Percentiles rank a stretch among this genome's conserved stretches.
Evolutionary conservation across 1,140 invertebrate species (phyloP).

Genomic region (Drosophila erecta): DNA sequence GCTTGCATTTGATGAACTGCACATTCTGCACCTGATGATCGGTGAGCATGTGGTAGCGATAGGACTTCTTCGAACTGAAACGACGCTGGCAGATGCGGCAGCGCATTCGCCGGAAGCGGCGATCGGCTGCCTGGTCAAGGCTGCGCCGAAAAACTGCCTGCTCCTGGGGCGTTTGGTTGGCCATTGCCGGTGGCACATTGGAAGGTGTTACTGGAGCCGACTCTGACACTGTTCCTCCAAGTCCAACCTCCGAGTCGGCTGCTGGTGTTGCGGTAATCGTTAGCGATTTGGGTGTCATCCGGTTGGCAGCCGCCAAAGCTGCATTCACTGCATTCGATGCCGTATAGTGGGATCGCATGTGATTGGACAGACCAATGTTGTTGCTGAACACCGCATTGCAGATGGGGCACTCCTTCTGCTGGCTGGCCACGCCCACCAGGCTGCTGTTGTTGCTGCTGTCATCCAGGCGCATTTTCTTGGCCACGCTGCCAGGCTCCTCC

Average conservation of each 20-base stretch:
- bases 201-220: neutral
- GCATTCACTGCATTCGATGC: conserved; percentile 65
- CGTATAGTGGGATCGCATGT: conserved; percentile 81
- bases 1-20: conserved; percentile 82
- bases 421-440: conserved; percentile 52
- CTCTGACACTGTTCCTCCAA: neutral
- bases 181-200: conserved; percentile 56
- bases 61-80: conserved; percentile 82
- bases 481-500: conserved; percentile 59
- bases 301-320: conserved; percentile 62
- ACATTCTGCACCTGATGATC: conserved; percentile 84
- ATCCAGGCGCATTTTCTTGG: conserved; percentile 78
- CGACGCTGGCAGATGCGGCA: conserved; percentile 82
- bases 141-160: conserved; percentile 73
- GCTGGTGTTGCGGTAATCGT: conserved; percentile 71
- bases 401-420: conserved; percentile 77
- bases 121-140: conserved; percentile 76
- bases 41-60: conserved; percentile 83
- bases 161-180: conserved; percentile 60
- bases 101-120: conserved; percentile 80
- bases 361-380: conserved; percentile 82
- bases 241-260: conserved; percentile 1
- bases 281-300: conserved; percentile 73
- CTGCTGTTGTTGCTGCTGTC: conserved; percentile 68
- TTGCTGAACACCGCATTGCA: conserved; percentile 81